phyloP scores from a whole-genome alignment of 1,140 invertebrate species.

The Drosophila prosaltans region DNA sequence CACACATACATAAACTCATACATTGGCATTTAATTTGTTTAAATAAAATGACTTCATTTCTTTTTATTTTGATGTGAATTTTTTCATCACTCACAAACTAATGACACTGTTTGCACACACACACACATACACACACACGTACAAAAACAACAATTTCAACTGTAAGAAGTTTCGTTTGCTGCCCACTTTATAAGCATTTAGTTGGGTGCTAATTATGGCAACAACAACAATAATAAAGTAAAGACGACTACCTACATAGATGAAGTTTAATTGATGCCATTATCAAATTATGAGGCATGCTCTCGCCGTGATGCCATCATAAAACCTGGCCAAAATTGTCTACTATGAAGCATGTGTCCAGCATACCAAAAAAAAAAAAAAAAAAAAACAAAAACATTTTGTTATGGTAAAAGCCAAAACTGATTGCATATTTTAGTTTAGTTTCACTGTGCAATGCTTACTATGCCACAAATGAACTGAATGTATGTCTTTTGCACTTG shows the following conservation, averaged over 20 bases:
- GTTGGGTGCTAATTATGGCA: constrained; percentile 71
- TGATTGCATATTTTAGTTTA: constrained; percentile 38
- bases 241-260: constrained; percentile 28
- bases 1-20: constrained; percentile 13
- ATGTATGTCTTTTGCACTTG: constrained; percentile 58
- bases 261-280: constrained; percentile 73
- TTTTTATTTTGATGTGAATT: constrained; percentile 16
- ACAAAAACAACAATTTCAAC: constrained; percentile 22
- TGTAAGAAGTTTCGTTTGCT: constrained; percentile 53
- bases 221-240: constrained; percentile 33
- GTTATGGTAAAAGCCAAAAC: constrained; percentile 8
- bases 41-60: constrained; percentile 77
- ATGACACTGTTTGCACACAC: constrained; percentile 61
- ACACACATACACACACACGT: constrained; percentile 19
- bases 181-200: constrained; percentile 64
- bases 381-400: not conserved
- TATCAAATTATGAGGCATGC: constrained; percentile 73
- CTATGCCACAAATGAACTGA: constrained; percentile 46
- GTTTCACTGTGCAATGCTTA: constrained; percentile 23
- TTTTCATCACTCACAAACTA: constrained; percentile 45
- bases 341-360: constrained; percentile 27
- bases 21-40: constrained; percentile 67
- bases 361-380: constrained; percentile 25
- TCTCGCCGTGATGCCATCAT: constrained; percentile 62
- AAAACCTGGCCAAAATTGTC: constrained; percentile 36